Conservation (phyloP, 2,113 vertebrate species). For the Genyomyrus donnyi region DNA sequence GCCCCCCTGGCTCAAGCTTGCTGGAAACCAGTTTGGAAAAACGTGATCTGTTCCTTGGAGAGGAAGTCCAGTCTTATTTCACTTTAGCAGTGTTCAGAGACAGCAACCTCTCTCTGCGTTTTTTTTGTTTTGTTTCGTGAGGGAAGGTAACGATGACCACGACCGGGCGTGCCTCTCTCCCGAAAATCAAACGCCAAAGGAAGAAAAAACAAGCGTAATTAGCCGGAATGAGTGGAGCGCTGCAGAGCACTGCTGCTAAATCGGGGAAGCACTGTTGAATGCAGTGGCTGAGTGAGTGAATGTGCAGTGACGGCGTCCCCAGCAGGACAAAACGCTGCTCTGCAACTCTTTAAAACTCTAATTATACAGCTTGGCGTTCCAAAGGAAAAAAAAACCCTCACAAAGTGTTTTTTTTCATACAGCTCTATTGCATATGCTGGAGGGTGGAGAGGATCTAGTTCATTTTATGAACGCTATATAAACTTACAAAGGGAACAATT, state of each 20-base stretch:
- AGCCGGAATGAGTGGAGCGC: not conserved
- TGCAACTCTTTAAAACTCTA: not conserved
- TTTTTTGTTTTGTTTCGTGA: not conserved
- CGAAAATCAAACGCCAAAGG: not conserved
- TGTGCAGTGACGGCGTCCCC: not conserved
- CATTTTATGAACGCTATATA: constrained; percentile 25
- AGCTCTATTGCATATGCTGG: constrained; percentile 1
- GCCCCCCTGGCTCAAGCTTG: constrained; percentile 20
- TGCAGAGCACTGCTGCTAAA: not conserved
- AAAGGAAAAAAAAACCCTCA: not conserved
- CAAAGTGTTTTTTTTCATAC: not conserved
- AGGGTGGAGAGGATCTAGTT: constrained; percentile 19
- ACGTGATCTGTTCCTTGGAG: constrained; percentile 28
- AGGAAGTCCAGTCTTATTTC: constrained; percentile 38
- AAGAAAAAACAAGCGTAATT: not conserved
- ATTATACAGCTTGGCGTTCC: not conserved
- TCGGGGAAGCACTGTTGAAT: not conserved
- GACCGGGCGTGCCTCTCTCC: constrained; percentile 12
- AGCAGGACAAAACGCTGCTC: not conserved
- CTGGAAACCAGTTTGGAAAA: constrained; percentile 35
- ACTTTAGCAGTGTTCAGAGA: constrained; percentile 34
- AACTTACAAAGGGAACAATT: constrained; percentile 31
- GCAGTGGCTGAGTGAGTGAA: constrained; percentile 13
- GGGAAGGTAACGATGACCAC: constrained; percentile 3
- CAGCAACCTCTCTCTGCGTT: not conserved